Evolutionary conservation across 2,888 invertebrate species (phyloP).

Genomic region (Pimpla rufipes): DNA sequence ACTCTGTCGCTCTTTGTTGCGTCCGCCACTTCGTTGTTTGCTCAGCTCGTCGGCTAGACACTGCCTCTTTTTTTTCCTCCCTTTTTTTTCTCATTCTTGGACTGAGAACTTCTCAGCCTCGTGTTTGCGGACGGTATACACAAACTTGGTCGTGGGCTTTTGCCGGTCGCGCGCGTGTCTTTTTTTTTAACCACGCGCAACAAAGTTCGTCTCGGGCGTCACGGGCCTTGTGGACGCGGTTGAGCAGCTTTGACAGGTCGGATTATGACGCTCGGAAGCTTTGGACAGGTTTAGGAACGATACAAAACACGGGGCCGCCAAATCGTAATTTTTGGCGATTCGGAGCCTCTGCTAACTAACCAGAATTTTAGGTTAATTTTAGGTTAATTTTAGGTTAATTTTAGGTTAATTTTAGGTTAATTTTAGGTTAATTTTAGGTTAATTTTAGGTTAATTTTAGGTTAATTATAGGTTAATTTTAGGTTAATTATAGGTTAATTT

Average conservation of each 20-base stretch:
- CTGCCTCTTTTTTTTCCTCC: conserved; percentile 23
- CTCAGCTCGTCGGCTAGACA: conserved; percentile 36
- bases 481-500: no score
- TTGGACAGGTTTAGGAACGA: conserved; percentile 28
- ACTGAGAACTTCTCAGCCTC: conserved; percentile 14
- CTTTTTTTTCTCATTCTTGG: conserved; percentile 29
- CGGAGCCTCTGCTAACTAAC: no score
- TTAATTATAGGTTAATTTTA: no score
- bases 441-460: no score
- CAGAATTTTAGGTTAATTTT: no score
- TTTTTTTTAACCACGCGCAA: not conserved
- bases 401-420: no score
- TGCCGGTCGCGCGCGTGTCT: conserved; percentile 6
- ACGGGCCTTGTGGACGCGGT: no score
- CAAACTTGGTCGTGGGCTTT: not conserved
- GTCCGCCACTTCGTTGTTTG: conserved; percentile 39
- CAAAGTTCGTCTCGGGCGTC: not conserved
- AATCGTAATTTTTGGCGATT: no score
- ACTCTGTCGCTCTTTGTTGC: conserved; percentile 3
- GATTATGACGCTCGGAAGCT: conserved; percentile 7
- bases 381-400: no score
- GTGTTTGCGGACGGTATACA: conserved; percentile 31
- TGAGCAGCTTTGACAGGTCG: not conserved
- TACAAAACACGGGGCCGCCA: no score
- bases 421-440: no score